Evolutionary conservation across 2,113 vertebrate genomes (phyloP), one percentile per base, ranked within the genome.

Genomic region (Alligator mississippiensis): DNA sequence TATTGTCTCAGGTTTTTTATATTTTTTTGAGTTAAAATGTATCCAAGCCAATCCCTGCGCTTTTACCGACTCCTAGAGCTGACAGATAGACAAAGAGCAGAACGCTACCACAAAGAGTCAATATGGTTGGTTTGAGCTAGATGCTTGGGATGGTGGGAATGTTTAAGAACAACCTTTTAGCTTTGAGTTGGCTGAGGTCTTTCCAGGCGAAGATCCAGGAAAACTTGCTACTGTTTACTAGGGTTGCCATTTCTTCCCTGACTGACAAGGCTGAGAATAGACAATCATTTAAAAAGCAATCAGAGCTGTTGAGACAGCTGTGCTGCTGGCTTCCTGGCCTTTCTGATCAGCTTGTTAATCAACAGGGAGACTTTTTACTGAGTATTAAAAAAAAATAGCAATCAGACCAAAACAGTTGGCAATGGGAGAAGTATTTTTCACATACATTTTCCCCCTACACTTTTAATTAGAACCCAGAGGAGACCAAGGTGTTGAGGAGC

Each of bases 241-340:
- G 88, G 79, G 77, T 81, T 66, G 77, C 91, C 91, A 25, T 93
- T 94, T 61, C 88, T 90, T 77, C 24, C 59, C 70, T 93, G 95
- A 96, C 88, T 94, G 96, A 80, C 94, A 92, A 90, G 90, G 75
- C 88, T 87, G 88, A 91, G 91, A 91, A 92, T 0, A 94, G 93
- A 77, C 91, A 85, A 83, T 91, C 80, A 77, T 94, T 94, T 92
- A 85, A 90, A 47, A 93, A 93, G 92, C 91, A 83, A 81, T 95
- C 91, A 84, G 89, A 85, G 86, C 84, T 96, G 93, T 93, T 94
- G 96, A 96, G 94, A 93, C 96, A 97, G 96, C 96, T 97, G 95
- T 82, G 84, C 74, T 2, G 1, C 88, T 95, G 96, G 84, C 72
- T 92, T 83, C 85, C 88, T 95, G 96, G 84, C 72, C 93, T 83